A percentile compares a stretch with the other conserved stretches of the same genome.
Evolutionary conservation across 1,140 invertebrate genomes (phyloP).

Genomic region (Harlomillsia oculata): DNA sequence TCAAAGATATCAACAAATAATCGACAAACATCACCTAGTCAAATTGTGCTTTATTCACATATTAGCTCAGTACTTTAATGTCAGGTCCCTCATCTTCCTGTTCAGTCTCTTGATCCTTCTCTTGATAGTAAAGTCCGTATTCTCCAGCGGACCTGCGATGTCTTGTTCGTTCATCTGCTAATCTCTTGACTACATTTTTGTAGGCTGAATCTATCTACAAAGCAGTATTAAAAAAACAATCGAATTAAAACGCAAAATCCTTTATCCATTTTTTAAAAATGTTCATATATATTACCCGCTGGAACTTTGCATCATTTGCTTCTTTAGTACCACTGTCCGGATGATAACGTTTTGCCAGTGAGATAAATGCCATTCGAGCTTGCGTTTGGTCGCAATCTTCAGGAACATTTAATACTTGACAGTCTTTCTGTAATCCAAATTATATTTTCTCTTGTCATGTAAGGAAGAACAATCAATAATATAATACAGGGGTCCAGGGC

Average conservation of each 20-base stretch:
- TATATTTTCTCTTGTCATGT: too few relatives aligned
- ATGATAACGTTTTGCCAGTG: conserved; percentile 67
- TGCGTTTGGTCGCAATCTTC: conserved; percentile 59
- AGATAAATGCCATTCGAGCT: conserved; percentile 59
- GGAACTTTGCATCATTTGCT: conserved; percentile 60
- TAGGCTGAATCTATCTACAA: conserved; percentile 49
- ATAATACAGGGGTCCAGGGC: too few relatives aligned
- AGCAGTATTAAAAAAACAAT: background rate
- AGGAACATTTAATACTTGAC: conserved; percentile 53
- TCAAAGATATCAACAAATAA: background rate
- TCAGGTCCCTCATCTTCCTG: conserved; percentile 37
- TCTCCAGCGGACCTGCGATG: conserved; percentile 39
- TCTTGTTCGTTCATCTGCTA: conserved; percentile 38
- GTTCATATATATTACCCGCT: conserved; percentile 46
- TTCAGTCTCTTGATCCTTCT: conserved; percentile 42
- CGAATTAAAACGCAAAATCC: background rate
- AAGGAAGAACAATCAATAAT: too few relatives aligned
- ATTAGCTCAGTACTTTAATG: conserved; percentile 42
- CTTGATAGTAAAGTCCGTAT: conserved; percentile 43
- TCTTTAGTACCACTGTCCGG: conserved; percentile 59
- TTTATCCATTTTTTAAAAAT: background rate
- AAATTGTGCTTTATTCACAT: background rate
- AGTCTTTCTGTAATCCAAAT: conserved; percentile 56
- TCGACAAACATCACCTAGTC: background rate
- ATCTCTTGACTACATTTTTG: conserved; percentile 43